Base-by-base conservation (phyloP, 1,140 invertebrate species). In the Bilobella aurantiaca region DNA sequence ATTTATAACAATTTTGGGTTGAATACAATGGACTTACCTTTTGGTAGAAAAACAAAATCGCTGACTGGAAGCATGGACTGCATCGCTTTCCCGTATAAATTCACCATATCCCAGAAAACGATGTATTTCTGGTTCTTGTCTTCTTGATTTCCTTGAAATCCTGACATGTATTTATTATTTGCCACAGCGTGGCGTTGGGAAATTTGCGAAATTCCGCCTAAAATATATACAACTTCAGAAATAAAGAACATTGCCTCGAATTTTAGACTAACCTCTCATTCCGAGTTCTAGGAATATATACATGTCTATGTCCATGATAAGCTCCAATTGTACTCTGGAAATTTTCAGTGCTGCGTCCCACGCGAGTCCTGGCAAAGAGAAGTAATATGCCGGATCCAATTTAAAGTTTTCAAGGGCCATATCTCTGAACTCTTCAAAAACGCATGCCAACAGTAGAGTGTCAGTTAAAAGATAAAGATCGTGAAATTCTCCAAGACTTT, bases 351-450 rank as follows among this genome's bases (percentile, higher is more conserved):
- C 62, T 42, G 70, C 73, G 73, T 74, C 71, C 63, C 53, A 75
- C 25, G 73, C 53, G 16, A 77, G 70, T 5, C 73, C 74, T 3
- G 71, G 73, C 0, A 68, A 18, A 12, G 69, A 72, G 58, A 70
- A 76, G 67, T 74, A 77, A 46, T 71, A 66, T 2, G 66, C 62
- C 0, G 74, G 73, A 67, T 76, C 75, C 34, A 73, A 58, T 47
- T 49, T 47, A 57, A 67, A 72, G 47, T 58, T 32, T 61, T 37
- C 29, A 1, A 71, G 42, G 31, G 18, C 14, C 34, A 62, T 21
- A 32, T 58, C 34, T 42, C 68, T 23, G 67, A 69, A 77, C 47
- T 74, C 69, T 68, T 77, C 75, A 62, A 77, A 75, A 3, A 76
- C 68, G 62, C 71, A 70, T 18, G 71, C 70, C 42, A 69, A 56